phyloP scores from a whole-genome alignment of 2,113 vertebrate genomes.

The Urocolius indicus region DNA sequence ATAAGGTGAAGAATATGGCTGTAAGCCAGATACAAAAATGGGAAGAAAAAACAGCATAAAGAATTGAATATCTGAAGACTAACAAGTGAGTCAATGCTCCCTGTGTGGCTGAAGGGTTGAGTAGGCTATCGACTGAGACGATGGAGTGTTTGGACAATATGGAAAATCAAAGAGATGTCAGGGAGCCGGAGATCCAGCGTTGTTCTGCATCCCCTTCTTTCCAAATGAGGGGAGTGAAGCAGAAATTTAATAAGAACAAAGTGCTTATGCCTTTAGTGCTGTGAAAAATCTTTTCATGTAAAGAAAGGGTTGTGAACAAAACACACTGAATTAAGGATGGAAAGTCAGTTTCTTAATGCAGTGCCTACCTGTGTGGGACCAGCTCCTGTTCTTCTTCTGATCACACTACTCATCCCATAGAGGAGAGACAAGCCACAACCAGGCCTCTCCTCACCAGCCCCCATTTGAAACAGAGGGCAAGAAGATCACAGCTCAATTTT shows the following conservation, averaged over 20 bases:
- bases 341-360: not conserved
- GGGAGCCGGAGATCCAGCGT: not conserved
- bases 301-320: not conserved
- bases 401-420: not conserved
- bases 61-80: conserved; percentile 11
- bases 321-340: not conserved
- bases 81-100: conserved; percentile 6
- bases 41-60: not conserved
- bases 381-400: not conserved
- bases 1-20: conserved; percentile 22
- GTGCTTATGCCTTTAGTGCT: not conserved
- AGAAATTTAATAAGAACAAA: not conserved
- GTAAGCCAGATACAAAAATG: conserved; percentile 26
- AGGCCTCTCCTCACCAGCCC: not conserved
- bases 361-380: not conserved
- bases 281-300: not conserved
- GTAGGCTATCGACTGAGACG: not conserved
- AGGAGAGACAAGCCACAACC: not conserved
- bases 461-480: not conserved
- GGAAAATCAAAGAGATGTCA: conserved; percentile 53
- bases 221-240: not conserved
- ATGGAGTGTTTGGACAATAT: conserved; percentile 29
- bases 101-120: not conserved
- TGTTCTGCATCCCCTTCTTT: not conserved
- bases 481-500: not conserved